Percentiles rank a stretch among this genome's conserved stretches.
Evolutionary conservation across 2,113 vertebrate species (phyloP).

Genomic region (Caranx melampygus): DNA sequence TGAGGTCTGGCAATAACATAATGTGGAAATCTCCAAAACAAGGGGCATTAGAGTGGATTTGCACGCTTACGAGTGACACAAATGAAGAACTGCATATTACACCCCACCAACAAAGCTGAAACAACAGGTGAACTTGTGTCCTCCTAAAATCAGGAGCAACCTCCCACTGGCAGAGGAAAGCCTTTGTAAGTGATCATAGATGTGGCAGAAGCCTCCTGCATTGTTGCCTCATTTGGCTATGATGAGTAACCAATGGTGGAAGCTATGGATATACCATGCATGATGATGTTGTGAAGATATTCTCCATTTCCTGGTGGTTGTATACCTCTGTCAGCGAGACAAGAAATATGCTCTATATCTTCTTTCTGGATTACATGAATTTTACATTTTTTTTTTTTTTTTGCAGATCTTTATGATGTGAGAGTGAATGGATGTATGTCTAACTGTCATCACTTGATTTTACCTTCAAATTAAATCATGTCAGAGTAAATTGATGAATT

Average conservation of each 20-base stretch:
- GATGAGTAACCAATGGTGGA: conserved; percentile 36
- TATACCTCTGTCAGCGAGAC: too few species aligned
- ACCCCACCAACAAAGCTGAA: conserved; percentile 26
- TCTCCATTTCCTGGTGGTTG: too few species aligned
- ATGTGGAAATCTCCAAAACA: conserved; percentile 40
- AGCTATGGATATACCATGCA: neutral
- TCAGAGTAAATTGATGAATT: too few species aligned
- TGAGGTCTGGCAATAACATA: conserved; percentile 21
- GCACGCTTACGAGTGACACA: conserved; percentile 26
- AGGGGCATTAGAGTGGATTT: conserved; percentile 33
- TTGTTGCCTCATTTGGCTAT: conserved; percentile 50
- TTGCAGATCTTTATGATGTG: too few species aligned
- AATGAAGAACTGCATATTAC: conserved; percentile 20
- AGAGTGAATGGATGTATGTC: too few species aligned
- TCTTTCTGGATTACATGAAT: too few species aligned
- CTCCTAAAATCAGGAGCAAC: neutral
- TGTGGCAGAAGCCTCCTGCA: neutral
- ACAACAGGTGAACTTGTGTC: conserved; percentile 23
- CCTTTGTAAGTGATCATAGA: conserved; percentile 39
- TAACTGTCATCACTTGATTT: too few species aligned
- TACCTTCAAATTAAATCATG: too few species aligned
- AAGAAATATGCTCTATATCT: too few species aligned
- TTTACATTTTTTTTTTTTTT: too few species aligned
- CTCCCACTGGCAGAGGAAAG: neutral
- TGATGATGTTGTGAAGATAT: conserved; percentile 20